A percentile compares a stretch with the other conserved stretches of the same genome.
Conservation (phyloP, 2,797 vertebrate genomes). For the Antennarius maculatus region DNA sequence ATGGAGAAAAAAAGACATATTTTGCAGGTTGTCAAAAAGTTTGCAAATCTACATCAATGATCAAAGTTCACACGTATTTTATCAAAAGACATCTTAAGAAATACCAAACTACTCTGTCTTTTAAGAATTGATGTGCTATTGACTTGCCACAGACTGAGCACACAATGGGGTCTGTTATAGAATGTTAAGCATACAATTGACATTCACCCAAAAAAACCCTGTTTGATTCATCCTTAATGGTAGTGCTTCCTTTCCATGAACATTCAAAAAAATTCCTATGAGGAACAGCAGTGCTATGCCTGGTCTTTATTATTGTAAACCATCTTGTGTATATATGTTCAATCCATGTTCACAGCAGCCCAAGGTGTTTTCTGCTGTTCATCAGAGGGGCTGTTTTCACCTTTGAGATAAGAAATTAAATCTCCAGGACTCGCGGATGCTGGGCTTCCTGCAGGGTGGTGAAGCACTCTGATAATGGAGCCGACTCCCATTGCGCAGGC, state of each 20-base stretch:
- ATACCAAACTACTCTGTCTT: conserved; percentile 43
- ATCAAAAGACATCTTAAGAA: conserved; percentile 42
- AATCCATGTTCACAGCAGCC: conserved; percentile 58
- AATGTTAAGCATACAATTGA: conserved; percentile 46
- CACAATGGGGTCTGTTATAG: conserved; percentile 30
- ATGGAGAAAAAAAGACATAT: conserved; percentile 24
- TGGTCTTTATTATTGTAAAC: conserved; percentile 46
- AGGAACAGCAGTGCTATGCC: conserved; percentile 34
- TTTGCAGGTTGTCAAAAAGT: conserved; percentile 35
- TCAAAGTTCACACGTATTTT: conserved; percentile 24
- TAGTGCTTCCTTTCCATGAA: conserved; percentile 39
- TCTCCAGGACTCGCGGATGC: conserved; percentile 74
- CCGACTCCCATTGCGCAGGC: conserved; percentile 75
- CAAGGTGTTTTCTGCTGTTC: conserved; percentile 63
- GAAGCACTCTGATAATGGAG: conserved; percentile 78
- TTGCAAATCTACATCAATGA: conserved; percentile 17
- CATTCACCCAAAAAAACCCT: conserved; percentile 33
- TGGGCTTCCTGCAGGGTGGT: conserved; percentile 78
- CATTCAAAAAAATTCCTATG: conserved; percentile 59
- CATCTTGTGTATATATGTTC: conserved; percentile 62
- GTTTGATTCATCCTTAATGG: conserved; percentile 52
- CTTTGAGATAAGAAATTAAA: conserved; percentile 80
- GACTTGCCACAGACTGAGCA: conserved; percentile 37
- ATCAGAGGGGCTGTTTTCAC: conserved; percentile 71
- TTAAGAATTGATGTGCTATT: conserved; percentile 26